phyloP scores from a whole-genome alignment of 2,888 invertebrate species.

The Carpatolechia fugitivella region DNA sequence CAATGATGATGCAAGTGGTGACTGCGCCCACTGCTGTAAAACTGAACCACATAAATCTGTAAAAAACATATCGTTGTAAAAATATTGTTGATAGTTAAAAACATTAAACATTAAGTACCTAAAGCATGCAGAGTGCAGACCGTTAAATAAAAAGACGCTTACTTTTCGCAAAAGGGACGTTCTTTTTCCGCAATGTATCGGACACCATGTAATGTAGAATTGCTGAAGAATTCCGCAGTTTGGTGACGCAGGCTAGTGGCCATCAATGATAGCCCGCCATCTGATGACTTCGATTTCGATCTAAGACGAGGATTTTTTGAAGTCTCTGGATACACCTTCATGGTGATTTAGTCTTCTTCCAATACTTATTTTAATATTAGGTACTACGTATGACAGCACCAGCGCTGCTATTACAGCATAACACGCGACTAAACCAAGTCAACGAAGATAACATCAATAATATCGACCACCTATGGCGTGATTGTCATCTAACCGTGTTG shows the following conservation, averaged over 20 bases:
- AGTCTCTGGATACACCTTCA: conserved; percentile 60
- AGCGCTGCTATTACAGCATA: not conserved
- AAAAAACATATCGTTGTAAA: not conserved
- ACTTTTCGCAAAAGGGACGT: conserved; percentile 89
- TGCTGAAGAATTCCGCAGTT: conserved; percentile 86
- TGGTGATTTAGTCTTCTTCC: conserved; percentile 27
- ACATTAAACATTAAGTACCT: too few relatives aligned
- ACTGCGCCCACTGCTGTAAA: conserved; percentile 84
- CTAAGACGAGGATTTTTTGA: conserved; percentile 33
- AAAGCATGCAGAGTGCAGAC: too few relatives aligned
- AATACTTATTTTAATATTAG: too few relatives aligned
- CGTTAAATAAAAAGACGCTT: conserved; percentile 42
- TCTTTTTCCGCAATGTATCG: conserved; percentile 87
- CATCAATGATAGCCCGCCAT: conserved; percentile 60
- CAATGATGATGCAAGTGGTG: conserved; percentile 86
- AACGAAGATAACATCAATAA: conserved; percentile 47
- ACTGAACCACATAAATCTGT: conserved; percentile 89
- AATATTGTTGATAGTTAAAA: not conserved
- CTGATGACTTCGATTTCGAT: conserved; percentile 30
- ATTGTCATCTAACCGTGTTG: conserved; percentile 15
- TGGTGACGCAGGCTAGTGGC: conserved; percentile 84
- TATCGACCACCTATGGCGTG: conserved; percentile 45
- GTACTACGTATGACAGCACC: too few relatives aligned
- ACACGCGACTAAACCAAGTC: conserved; percentile 41
- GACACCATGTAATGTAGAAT: conserved; percentile 88